Conservation (phyloP, 2,888 invertebrate genomes). For the Drosophila buzzatii region DNA sequence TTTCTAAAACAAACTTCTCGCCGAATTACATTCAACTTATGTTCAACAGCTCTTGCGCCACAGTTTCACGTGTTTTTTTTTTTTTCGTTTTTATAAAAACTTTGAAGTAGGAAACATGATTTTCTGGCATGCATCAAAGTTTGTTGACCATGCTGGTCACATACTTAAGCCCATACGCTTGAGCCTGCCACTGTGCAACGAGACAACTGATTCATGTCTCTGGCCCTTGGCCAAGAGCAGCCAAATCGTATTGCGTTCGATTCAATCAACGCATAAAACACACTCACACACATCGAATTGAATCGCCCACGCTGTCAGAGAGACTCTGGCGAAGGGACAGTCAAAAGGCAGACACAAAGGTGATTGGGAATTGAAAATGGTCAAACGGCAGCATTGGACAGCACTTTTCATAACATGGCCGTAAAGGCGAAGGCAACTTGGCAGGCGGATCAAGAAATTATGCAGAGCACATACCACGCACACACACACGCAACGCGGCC, state of each 20-base stretch:
- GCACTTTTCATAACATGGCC: conserved; percentile 50
- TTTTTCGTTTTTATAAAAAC: neutral
- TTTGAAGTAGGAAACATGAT: conserved; percentile 17
- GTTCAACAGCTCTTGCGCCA: neutral
- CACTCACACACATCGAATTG: conserved; percentile 28
- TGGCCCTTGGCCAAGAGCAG: conserved; percentile 65
- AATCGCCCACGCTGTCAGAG: conserved; percentile 52
- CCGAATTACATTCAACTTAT: neutral
- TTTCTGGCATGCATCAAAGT: conserved; percentile 1
- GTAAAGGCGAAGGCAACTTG: conserved; percentile 37
- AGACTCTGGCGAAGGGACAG: conserved; percentile 5
- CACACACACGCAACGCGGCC: conserved; percentile 16
- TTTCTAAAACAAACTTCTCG: neutral
- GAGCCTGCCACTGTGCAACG: conserved; percentile 24
- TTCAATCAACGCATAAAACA: conserved; percentile 81
- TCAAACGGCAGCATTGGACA: conserved; percentile 46
- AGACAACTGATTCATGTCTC: conserved; percentile 48
- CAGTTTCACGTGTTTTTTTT: neutral
- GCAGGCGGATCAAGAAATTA: conserved; percentile 73
- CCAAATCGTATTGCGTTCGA: conserved; percentile 68
- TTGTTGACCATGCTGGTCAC: conserved; percentile 59
- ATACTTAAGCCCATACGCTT: conserved; percentile 40
- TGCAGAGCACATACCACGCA: conserved; percentile 78
- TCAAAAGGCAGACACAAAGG: conserved; percentile 29
- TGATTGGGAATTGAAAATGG: conserved; percentile 66